Evolutionary conservation across 2,888 invertebrate genomes (phyloP).

Genomic region (Macrosiphum euphorbiae): DNA sequence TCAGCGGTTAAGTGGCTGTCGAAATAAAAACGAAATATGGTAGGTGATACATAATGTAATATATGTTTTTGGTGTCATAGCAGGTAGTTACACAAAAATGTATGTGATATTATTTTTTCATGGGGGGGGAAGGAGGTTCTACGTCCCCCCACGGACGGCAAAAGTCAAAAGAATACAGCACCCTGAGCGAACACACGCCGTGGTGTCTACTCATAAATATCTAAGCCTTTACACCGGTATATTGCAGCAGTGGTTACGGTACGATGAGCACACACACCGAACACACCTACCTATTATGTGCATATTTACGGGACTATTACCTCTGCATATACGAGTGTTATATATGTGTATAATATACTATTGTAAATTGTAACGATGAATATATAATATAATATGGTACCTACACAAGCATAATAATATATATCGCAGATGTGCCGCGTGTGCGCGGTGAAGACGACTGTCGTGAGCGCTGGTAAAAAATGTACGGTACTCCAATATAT

Average conservation of each 20-base stretch:
- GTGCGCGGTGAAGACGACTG: background rate
- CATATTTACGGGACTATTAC: background rate
- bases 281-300: background rate
- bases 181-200: background rate
- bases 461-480: conserved; percentile 8
- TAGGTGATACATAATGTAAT: background rate
- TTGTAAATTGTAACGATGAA: background rate
- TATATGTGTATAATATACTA: background rate
- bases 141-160: background rate
- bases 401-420: background rate
- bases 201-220: background rate
- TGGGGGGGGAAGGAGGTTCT: background rate
- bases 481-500: conserved; percentile 7
- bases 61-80: too few relatives aligned
- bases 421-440: background rate
- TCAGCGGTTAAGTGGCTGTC: background rate
- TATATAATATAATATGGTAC: background rate
- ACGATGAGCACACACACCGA: background rate
- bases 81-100: too few relatives aligned
- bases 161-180: background rate
- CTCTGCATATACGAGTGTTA: background rate
- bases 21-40: background rate
- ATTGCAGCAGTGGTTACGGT: background rate
- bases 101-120: too few relatives aligned
- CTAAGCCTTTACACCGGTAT: background rate